Evolutionary conservation across 2,113 vertebrate species (phyloP).

Genomic region (Mystacornis crossleyi): DNA sequence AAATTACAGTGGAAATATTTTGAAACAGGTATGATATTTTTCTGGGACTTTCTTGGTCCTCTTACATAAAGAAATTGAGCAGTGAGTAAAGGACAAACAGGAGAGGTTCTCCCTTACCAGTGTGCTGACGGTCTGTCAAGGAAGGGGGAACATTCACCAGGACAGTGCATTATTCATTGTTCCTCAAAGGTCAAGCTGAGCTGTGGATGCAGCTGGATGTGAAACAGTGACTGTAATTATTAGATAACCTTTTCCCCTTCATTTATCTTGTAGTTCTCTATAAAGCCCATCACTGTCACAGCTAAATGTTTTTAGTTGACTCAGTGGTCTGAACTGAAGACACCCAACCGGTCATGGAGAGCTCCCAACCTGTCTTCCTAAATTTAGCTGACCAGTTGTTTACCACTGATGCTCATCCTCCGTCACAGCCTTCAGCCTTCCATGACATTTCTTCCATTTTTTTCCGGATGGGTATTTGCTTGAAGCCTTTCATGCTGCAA

Average conservation of each 20-base stretch:
- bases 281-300: not conserved
- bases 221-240: constrained; percentile 1
- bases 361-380: not conserved
- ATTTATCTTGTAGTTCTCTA: not conserved
- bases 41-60: not conserved
- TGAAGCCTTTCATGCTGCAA: not conserved
- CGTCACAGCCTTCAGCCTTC: not conserved
- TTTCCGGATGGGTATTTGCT: not conserved
- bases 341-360: not conserved
- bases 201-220: not conserved
- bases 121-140: rapidly evolving
- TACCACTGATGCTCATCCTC: rapidly evolving
- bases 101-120: not conserved
- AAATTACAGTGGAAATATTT: not conserved
- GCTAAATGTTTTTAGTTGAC: not conserved
- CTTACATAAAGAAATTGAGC: not conserved
- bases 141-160: not conserved
- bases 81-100: not conserved
- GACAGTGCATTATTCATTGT: not conserved
- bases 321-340: not conserved
- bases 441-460: not conserved
- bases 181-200: constrained; percentile 12
- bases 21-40: not conserved
- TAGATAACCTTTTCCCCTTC: constrained; percentile 16
- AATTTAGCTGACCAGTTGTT: not conserved